Evolutionary conservation across 1,140 invertebrate genomes (phyloP), one percentile per base, ranked within the genome.

Genomic region (Aphaenogaster ashmeadi): DNA sequence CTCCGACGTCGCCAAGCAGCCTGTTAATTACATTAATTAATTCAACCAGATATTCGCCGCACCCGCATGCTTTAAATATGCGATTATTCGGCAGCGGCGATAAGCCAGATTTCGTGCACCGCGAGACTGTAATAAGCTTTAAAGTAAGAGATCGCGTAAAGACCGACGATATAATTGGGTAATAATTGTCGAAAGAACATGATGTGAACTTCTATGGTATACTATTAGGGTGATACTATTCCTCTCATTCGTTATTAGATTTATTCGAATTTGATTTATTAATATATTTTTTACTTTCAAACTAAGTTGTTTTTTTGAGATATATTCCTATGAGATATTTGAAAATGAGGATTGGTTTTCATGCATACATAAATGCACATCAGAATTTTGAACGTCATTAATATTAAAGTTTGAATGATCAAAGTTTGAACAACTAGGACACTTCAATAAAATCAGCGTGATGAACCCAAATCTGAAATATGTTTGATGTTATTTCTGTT

Each of bases 21-120:
- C 69, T 47, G 54, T 84, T 84, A 84, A 84, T 84, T 84, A 75
- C 80, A 84, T 84, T 75, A 84, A 84, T 84, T 84, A 84, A 84
- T 84, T 75, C 58, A 74, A 84, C 41, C 80, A 74, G 69, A 75
- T 84, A 75, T 75, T 75, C 41, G 33, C 80, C 80, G n/a, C 69
- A 75, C 69, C 11, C 9, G 52, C 52, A 83, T 83, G 80, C 80
- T 84, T 74, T 84, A 84, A 84, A 84, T 83, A 72, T 72, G 33
- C 44, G n/a, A 74, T 75, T 47, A 71, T 44, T 9, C 9, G n/a
- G 8, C n/a, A 18, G 27, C 6, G 7, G 18, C 9, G 54, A 75
- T 50, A 75, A 75, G 80, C 52, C 15, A 74, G 41, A 33, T 41
- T 71, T 33, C 0, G 1, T 36, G 9, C 54, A n/a, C 5, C 38